Base-by-base conservation (phyloP, 2,888 invertebrate species). In the Temnothorax rugatulus region DNA sequence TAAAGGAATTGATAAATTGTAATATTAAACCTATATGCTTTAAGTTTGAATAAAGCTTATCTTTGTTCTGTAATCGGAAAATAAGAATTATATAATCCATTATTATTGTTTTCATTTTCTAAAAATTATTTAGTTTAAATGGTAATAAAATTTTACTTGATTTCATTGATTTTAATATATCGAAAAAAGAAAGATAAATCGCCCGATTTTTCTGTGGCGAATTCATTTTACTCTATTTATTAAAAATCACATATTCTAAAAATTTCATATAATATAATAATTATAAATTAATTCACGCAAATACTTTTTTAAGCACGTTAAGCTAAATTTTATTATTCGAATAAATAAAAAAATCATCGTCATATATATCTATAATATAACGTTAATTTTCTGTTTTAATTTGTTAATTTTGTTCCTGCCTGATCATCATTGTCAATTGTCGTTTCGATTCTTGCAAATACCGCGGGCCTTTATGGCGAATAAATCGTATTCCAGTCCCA, bases 401-500 rank as follows among this genome's bases (percentile, higher is more conserved):
- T 1, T 41, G 41, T n/a, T 18, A 44, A 57, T 57, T 38, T 41
- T 25, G 21, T 38, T 64, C 4, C 9, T 64, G n/a, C 5, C 15
- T 1, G 9, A 66, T 29, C 25, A 41, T 41, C 21, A 66, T 18
- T 66, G 0, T 29, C 0, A 0, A 34, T 34, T 2, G 18, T n/a
- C 4, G 9, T 64, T 64, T 41, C 4, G 7, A 44, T 41, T 21
- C 4, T 47, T 4, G 4, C 18, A 47, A 63, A 21, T 50, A 75
- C 4, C 34, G 3, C 4, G n/a, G 15, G 4, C 11, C 4, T 44
- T 54, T 75, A 47, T 5, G 5, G 3, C 41, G 13, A 54, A 44
- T 68, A 77, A 77, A 77, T 68, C 15, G 18, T 25, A 52, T 18
- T 52, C 25, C 2, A 69, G 4, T 38, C 11, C 25, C 5, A 69